phyloP scores from a whole-genome alignment of 2,888 invertebrate species.

The Tipula vernalis region DNA sequence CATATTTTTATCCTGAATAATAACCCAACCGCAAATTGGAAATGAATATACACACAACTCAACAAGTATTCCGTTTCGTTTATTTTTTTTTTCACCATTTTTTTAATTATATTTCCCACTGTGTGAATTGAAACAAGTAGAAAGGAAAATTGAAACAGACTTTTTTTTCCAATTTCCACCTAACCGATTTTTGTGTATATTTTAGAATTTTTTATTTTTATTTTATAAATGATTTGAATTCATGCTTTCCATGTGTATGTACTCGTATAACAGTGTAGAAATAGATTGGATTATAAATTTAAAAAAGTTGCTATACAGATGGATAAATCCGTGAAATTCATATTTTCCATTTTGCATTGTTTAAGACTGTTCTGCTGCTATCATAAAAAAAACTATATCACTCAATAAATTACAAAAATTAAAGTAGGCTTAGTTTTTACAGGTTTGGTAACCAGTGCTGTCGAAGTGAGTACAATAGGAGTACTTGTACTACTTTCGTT shows the following conservation, averaged over 20 bases:
- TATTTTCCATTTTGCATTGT: not conserved
- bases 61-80: not conserved
- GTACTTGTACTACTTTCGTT: too few relatives aligned
- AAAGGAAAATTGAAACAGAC: not conserved
- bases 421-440: too few relatives aligned
- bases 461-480: too few relatives aligned
- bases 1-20: not conserved
- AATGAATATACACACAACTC: not conserved
- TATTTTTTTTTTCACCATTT: not conserved
- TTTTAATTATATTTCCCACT: not conserved
- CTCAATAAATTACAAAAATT: too few relatives aligned
- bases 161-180: not conserved
- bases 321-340: not conserved
- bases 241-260: not conserved
- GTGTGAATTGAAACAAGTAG: not conserved
- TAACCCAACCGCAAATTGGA: not conserved
- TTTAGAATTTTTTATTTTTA: not conserved
- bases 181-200: not conserved
- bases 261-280: not conserved
- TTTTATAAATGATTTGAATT: not conserved
- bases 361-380: not conserved
- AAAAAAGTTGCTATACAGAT: not conserved
- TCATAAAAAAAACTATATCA: too few relatives aligned
- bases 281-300: not conserved
- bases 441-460: too few relatives aligned